phyloP scores from a whole-genome alignment of 2,797 vertebrate genomes.

The Trachops cirrhosus region DNA sequence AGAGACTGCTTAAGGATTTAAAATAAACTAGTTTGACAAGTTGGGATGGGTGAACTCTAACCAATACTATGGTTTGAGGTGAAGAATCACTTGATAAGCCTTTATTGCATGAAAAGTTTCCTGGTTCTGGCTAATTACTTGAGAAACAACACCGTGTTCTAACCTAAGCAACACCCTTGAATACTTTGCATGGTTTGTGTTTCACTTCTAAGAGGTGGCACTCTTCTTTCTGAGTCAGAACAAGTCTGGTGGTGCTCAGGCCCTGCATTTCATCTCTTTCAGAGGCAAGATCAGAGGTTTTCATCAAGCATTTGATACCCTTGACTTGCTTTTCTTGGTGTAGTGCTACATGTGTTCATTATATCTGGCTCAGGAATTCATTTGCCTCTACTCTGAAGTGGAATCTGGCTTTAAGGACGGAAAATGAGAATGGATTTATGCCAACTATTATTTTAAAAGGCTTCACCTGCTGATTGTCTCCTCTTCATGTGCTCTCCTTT shows the following conservation, averaged over 20 bases:
- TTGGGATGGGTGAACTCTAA: slow-evolving; percentile 57
- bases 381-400: neutral
- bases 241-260: neutral
- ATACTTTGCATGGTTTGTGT: neutral
- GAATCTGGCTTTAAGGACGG: neutral
- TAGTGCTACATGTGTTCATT: neutral
- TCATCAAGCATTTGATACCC: neutral
- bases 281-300: neutral
- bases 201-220: slow-evolving; percentile 25
- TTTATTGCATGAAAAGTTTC: slow-evolving; percentile 64
- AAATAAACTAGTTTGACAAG: slow-evolving; percentile 71
- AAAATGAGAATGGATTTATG: neutral
- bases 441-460: neutral
- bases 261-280: neutral
- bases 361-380: neutral
- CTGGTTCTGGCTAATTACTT: slow-evolving; percentile 61
- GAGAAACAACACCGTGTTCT: slow-evolving; percentile 27
- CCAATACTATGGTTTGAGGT: slow-evolving; percentile 48
- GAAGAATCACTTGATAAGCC: slow-evolving; percentile 59
- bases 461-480: neutral
- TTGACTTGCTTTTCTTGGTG: neutral
- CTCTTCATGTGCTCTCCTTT: neutral
- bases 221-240: slow-evolving; percentile 51
- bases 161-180: slow-evolving; percentile 40
- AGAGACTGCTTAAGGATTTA: slow-evolving; percentile 60